Conservation (phyloP, 2,797 vertebrate species). For the Poecilia picta region DNA sequence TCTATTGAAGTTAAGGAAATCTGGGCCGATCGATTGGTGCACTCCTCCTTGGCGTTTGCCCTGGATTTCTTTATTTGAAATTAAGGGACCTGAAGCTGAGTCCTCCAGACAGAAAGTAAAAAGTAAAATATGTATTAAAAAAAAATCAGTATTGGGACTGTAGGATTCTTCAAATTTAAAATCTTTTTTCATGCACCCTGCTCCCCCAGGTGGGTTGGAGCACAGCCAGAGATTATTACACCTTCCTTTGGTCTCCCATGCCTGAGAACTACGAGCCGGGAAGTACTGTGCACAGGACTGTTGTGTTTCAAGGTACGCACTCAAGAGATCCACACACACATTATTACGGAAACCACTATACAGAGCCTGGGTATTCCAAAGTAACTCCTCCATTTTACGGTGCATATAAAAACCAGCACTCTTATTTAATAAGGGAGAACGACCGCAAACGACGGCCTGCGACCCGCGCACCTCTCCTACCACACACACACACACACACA, state of each 20-base stretch:
- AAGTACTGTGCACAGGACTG: conserved; percentile 88
- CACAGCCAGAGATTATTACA: conserved; percentile 97
- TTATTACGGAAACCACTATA: conserved; percentile 54
- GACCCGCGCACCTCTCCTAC: conserved; percentile 73
- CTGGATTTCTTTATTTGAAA: neutral
- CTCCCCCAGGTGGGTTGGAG: conserved; percentile 94
- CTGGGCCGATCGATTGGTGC: neutral
- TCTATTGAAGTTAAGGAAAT: neutral
- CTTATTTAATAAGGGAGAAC: conserved; percentile 79
- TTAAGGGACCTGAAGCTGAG: neutral
- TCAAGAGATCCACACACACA: conserved; percentile 5
- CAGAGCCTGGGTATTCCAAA: conserved; percentile 61
- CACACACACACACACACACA: conserved; percentile 55
- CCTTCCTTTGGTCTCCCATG: conserved; percentile 97
- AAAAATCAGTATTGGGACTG: neutral
- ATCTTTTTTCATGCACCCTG: neutral
- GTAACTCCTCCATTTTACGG: conserved; percentile 75
- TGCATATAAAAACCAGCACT: conserved; percentile 75
- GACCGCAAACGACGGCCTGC: conserved; percentile 73
- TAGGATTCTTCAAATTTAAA: neutral
- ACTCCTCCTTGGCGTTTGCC: neutral
- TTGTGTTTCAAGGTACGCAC: conserved; percentile 92
- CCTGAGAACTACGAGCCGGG: conserved; percentile 91
- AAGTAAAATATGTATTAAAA: neutral
- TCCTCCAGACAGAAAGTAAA: too few species aligned